phyloP scores from a whole-genome alignment of 2,888 invertebrate species.

The Tetragnatha montana region DNA sequence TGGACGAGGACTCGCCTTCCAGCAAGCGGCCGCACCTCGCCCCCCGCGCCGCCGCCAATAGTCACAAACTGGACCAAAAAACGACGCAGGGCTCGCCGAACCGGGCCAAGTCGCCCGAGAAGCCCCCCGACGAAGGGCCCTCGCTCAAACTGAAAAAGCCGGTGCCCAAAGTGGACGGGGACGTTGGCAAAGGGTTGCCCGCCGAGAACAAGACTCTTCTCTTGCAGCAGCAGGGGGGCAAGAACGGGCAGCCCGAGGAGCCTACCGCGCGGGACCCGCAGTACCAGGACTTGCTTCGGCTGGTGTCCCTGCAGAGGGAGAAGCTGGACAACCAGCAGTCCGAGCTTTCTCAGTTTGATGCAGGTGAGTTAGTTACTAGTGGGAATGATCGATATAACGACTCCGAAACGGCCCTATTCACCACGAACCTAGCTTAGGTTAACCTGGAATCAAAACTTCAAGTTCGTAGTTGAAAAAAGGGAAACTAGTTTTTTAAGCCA shows the following conservation, averaged over 20 bases:
- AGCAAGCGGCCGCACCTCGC: conserved; percentile 70
- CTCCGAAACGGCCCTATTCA: too few species aligned
- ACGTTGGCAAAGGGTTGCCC: conserved; percentile 48
- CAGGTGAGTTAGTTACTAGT: conserved; percentile 43
- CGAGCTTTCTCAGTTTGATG: conserved; percentile 85
- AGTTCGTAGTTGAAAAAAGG: too few species aligned
- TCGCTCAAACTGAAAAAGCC: conserved; percentile 45
- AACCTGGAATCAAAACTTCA: too few species aligned
- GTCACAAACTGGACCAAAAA: conserved; percentile 57
- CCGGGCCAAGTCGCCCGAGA: conserved; percentile 68
- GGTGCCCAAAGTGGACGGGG: conserved; percentile 16
- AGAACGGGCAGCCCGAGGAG: conserved; percentile 43
- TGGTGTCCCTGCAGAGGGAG: conserved; percentile 93
- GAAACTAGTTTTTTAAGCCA: too few species aligned
- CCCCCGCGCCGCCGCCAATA: conserved; percentile 49
- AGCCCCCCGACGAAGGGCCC: conserved; percentile 32
- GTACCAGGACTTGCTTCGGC: conserved; percentile 87
- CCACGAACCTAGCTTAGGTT: too few species aligned
- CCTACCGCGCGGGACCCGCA: conserved; percentile 80
- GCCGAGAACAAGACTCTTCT: conserved; percentile 33
- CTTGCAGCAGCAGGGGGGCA: conserved; percentile 1
- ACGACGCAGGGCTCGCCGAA: conserved; percentile 42
- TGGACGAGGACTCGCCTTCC: conserved; percentile 69
- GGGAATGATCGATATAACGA: too few species aligned
- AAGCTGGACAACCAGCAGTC: conserved; percentile 92